Base-by-base conservation (phyloP, 2,113 vertebrate species). In the Macquaria australasica region DNA sequence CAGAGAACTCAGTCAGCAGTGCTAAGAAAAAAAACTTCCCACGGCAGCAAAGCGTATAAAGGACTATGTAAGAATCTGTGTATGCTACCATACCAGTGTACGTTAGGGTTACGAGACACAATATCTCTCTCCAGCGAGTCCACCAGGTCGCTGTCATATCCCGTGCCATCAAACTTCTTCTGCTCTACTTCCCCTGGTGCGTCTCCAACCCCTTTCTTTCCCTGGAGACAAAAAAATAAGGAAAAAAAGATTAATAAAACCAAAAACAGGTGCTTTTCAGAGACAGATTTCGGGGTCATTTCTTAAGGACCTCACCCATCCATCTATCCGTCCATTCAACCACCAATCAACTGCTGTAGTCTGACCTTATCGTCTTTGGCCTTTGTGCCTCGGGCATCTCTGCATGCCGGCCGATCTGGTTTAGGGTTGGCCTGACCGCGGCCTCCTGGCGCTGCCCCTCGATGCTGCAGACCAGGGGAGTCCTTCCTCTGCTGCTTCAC, bases 121-220 rank as follows among this genome's bases (percentile, higher is more conserved):
- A 99, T 99, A 83, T 99, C 98, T 94, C 97, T 97, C 90, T 99
- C 98, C 58, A 99, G 95, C 14, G 96, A 96, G 76, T 99, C 97
- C 8, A 99, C 95, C 80, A 99, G 91, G 81, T 99, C 97, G 82
- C 96, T 97, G 94, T 99, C 97, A 12, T 98, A 97, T 77, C 98
- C 97, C 0, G 93, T 93, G 73, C 97, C 96, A 89, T 98, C 98
- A 96, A 99, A 99, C 93, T 96, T 98, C 90, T 95, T 97, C 74
- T 97, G 92, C 84, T 99, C 98, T 28, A 84, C 93, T 66, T 97
- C 97, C 25, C 89, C 96, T 74, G 83, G 76, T 20, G 90, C 87
- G 34, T 98, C 97, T 77, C 95, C 96, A 23, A 63, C 39, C 73
- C 91, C 95, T 92, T 97, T 98, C 90, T 97, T 98, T 90, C 94